phyloP scores from a whole-genome alignment of 2,113 vertebrate species.

The Urocynchramus pylzowi region DNA sequence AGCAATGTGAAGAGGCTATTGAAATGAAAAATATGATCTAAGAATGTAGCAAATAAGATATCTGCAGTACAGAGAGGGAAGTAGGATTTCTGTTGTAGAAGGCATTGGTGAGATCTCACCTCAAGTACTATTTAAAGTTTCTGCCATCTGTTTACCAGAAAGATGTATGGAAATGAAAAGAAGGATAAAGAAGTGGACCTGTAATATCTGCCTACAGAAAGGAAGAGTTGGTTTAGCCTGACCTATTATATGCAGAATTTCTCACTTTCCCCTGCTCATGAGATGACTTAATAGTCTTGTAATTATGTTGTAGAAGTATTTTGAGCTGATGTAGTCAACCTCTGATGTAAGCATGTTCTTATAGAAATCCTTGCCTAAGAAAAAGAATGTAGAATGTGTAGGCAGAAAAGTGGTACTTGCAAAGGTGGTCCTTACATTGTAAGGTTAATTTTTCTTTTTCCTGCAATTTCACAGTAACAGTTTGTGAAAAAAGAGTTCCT shows the following conservation, averaged over 20 bases:
- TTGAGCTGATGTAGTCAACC: not conserved
- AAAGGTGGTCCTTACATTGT: not conserved
- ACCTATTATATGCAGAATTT: not conserved
- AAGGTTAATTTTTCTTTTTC: not conserved
- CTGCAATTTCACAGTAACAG: not conserved
- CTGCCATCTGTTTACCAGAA: not conserved
- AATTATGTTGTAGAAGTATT: not conserved
- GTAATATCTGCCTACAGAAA: not conserved
- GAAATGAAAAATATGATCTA: not conserved
- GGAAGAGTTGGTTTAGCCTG: not conserved
- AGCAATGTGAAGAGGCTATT: not conserved
- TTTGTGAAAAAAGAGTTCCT: not conserved
- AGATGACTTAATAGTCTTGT: not conserved
- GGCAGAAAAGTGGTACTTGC: not conserved
- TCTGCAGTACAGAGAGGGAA: not conserved
- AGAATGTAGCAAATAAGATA: not conserved
- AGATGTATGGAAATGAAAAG: not conserved
- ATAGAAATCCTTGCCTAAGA: not conserved
- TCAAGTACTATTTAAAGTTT: not conserved
- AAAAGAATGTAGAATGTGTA: not conserved
- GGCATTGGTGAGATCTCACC: not conserved
- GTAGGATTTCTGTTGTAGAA: not conserved
- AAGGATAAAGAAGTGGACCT: not conserved
- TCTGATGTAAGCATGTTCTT: not conserved
- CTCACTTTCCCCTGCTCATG: not conserved